Base-by-base conservation (phyloP, 2,113 vertebrate genomes). In the Catharus fuscescens region DNA sequence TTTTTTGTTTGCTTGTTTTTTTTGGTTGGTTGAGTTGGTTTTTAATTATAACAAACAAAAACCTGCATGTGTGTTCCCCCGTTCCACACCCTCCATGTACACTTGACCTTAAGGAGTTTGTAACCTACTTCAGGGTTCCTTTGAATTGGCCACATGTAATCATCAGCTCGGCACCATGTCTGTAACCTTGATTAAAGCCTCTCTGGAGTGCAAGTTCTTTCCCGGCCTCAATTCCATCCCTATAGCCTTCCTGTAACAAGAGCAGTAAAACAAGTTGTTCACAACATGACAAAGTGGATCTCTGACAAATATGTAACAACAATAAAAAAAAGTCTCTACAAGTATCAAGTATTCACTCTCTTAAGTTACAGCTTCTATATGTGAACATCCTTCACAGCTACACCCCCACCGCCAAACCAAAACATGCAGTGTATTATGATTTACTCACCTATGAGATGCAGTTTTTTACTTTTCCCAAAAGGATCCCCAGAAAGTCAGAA, bases 171-270 rank as follows among this genome's bases (percentile, higher is more conserved):
- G 98, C 98, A 91, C 99, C 99, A 1, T 98, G 97, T 85, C 95
- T 98, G 96, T 98, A 99, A 4, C 99, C 99, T 89, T 95, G 87
- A 96, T 98, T 98, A 96, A 99, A 99, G 14, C 99, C 99, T 19
- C 87, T 80, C 62, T 99, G 98, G n/a, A 99, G 98, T 2, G 98
- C 95, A 45, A 97, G 97, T 52, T 98, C 98, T 96, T 98, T 99
- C 11, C 98, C 99, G 31, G 98, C 98, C 57, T 99, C 98, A 24
- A 98, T n/a, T 66, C 99, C 99, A 79, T 99, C 98, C 57, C 98
- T 98, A 32, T 98, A 99, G 10, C 99, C 99, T 72, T 99, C 99
- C 99, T 99, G 93, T 81, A 96, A 97, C 24, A 47, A 89, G 20
- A 94, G 29, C 29, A 71, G 60, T 26, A 69, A 95, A 72, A 94